These are phyloP conservation scores for Therioaphis trifolii DNA, from an alignment of 2,888 invertebrate genomes.

Conservation along the genomic window DNA sequence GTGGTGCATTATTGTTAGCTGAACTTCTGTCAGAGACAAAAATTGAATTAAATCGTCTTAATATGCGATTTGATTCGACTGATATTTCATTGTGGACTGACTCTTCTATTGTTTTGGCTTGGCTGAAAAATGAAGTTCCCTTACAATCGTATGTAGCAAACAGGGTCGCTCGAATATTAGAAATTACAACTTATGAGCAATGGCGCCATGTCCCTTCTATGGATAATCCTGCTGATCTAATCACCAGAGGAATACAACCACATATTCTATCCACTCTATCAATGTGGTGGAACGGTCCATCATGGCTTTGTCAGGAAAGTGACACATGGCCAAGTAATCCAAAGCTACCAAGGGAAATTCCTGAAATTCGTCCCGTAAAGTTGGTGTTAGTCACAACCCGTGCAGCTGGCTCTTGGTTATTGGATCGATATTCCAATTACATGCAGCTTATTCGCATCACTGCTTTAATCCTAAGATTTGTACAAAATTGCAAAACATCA, in stretches of 20 bases:
- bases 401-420: too few species aligned
- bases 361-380: too few species aligned
- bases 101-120: slow-evolving; percentile 9
- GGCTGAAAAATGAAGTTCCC: background rate
- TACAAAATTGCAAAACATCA: too few species aligned
- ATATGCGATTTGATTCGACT: background rate
- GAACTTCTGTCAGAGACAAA: background rate
- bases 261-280: too few species aligned
- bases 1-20: background rate
- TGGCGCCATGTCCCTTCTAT: background rate
- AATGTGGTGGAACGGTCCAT: background rate
- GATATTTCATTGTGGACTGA: slow-evolving; percentile 13
- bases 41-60: background rate
- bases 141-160: background rate
- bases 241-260: background rate
- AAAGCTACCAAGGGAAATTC: background rate
- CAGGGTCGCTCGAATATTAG: background rate
- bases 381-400: too few species aligned
- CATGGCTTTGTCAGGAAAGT: background rate
- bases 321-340: background rate
- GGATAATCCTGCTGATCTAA: background rate
- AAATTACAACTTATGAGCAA: background rate
- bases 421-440: too few species aligned
- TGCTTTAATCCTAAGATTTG: too few species aligned
- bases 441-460: too few species aligned